phyloP scores from a whole-genome alignment of 2,113 vertebrate genomes.

The Camelus bactrianus region DNA sequence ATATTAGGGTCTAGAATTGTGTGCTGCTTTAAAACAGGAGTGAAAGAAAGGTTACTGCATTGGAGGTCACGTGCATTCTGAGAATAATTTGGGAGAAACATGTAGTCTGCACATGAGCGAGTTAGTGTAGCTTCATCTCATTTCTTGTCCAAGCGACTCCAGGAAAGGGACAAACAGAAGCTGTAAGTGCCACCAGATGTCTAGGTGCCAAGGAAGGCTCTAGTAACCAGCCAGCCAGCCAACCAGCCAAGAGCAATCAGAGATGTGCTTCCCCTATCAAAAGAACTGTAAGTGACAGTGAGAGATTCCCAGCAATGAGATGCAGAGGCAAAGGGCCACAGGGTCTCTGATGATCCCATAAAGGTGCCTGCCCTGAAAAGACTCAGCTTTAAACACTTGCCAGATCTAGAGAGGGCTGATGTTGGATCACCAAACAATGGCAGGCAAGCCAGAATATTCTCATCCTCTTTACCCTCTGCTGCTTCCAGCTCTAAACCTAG shows the following conservation, averaged over 20 bases:
- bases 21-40: neutral
- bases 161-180: neutral
- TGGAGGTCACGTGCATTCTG: neutral
- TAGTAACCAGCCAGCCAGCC: neutral
- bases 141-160: neutral
- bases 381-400: neutral
- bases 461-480: neutral
- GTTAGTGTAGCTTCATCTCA: neutral
- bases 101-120: neutral
- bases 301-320: neutral
- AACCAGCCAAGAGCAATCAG: neutral
- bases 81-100: slow-evolving; percentile 5
- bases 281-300: neutral
- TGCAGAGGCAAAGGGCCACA: neutral
- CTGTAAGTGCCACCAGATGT: neutral
- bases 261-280: neutral
- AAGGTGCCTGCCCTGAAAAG: neutral
- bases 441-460: slow-evolving; percentile 16
- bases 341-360: neutral
- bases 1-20: neutral
- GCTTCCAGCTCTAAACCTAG: neutral
- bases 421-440: neutral
- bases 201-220: neutral
- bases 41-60: neutral
- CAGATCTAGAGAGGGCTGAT: neutral